phyloP scores from a whole-genome alignment of 2,113 vertebrate genomes.

The Apistogramma diplotaenia region DNA sequence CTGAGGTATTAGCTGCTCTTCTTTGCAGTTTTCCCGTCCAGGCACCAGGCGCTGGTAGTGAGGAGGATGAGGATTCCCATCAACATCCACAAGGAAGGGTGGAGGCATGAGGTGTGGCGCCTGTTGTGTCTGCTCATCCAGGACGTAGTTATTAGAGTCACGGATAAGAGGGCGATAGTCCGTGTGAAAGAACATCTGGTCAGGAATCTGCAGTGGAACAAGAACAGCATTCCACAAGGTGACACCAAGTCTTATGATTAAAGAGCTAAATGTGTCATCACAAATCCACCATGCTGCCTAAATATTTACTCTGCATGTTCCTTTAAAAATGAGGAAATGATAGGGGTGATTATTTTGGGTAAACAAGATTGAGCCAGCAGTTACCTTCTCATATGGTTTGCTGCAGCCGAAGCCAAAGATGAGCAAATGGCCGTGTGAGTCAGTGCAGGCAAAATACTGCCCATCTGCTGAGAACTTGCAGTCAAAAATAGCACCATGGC shows the following conservation, averaged over 20 bases:
- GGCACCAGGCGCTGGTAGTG: conserved; percentile 92
- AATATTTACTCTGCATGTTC: not conserved
- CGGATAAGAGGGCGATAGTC: conserved; percentile 98
- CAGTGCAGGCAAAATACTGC: conserved; percentile 97
- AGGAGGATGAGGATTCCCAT: conserved; percentile 95
- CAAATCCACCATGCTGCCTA: not conserved
- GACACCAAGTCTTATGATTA: not conserved
- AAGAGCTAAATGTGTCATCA: not conserved
- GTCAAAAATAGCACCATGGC: conserved; percentile 96
- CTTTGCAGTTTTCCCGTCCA: conserved; percentile 96
- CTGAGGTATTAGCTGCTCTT: conserved; percentile 95
- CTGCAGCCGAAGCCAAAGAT: conserved; percentile 98
- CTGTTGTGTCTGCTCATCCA: conserved; percentile 98
- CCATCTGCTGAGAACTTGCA: conserved; percentile 98
- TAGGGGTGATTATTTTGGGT: not conserved
- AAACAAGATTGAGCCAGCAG: not conserved
- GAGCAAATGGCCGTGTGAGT: conserved; percentile 96
- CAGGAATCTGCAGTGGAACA: conserved; percentile 84
- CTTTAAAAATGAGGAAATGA: conserved; percentile 1
- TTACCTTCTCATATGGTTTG: conserved; percentile 92
- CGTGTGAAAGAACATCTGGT: conserved; percentile 99
- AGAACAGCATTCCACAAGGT: not conserved
- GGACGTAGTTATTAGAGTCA: conserved; percentile 94
- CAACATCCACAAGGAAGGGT: conserved; percentile 95
- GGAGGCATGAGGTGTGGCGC: conserved; percentile 99